Base-by-base conservation (phyloP, 2,888 invertebrate genomes). In the Griposia aprilina region DNA sequence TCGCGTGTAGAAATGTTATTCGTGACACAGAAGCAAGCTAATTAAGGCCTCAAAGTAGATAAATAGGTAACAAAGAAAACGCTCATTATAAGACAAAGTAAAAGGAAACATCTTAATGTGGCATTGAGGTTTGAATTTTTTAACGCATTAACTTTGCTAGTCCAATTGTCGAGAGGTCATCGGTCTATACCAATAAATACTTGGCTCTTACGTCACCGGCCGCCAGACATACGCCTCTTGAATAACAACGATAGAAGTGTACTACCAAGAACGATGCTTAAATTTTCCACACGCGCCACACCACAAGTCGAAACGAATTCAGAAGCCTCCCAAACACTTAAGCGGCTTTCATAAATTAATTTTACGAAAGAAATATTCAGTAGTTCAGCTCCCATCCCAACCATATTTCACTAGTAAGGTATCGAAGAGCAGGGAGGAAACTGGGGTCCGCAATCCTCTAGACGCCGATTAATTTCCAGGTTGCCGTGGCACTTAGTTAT, bases 241-340 rank as follows among this genome's bases (percentile, higher is more conserved):
- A 96, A 97, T 97, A 96, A 93, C 93, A 96, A 96, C 94, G 92
- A 94, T 91, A 89, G 90, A 90, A 90, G 91, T 91, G 92, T 92
- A 93, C 88, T 92, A 92, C 90, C 92, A 90, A 93, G 92, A 92
- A 91, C 91, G 92, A 94, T 95, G 95, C 96, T 96, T 96, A 95
- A 94, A 95, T 95, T 96, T 96, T 94, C 95, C 94, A 95, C 96
- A 93, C 94, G 92, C 93, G 90, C 90, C 83, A 88, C 89, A 90
- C 90, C 88, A 91, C 91, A 86, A 88, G 80, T 81, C 88, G 90
- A 89, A 93, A 93, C 92, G 91, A 93, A 94, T 93, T 92, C 87
- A 84, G 88, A 91, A 91, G 88, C 90, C 88, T 89, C 87, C 89
- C 88, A 91, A 92, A 92, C 89, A 88, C 87, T 80, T 85, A 76